Conservation (phyloP, 2,888 invertebrate species). For the Chymomyza fuscimana region DNA sequence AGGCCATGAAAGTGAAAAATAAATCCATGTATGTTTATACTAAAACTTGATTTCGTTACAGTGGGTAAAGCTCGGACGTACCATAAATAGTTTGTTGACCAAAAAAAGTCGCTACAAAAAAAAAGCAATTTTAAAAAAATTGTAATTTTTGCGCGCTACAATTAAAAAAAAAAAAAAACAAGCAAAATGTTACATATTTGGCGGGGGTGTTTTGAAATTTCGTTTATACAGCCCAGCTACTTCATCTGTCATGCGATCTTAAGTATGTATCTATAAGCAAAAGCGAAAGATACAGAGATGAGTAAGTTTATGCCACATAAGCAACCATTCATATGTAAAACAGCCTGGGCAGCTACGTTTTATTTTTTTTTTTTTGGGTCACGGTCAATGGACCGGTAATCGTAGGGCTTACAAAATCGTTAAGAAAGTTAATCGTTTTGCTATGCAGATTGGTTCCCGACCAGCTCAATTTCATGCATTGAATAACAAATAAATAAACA, state of each 20-base stretch:
- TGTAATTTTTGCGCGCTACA: slow-evolving; percentile 12
- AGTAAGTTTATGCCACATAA: background rate
- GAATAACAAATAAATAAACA: background rate
- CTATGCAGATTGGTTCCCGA: slow-evolving; percentile 35
- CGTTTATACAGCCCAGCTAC: background rate
- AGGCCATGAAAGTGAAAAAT: slow-evolving; percentile 71
- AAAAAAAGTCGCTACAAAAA: slow-evolving; percentile 37
- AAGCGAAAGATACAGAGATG: no score
- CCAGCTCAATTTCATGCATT: background rate
- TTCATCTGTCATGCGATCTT: background rate
- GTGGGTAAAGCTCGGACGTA: background rate
- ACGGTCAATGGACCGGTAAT: slow-evolving; percentile 68
- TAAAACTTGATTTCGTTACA: slow-evolving; percentile 32
- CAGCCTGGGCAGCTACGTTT: slow-evolving; percentile 5
- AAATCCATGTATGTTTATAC: slow-evolving; percentile 4
- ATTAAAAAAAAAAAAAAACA: background rate
- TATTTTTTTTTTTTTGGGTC: slow-evolving; percentile 54
- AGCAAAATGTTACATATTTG: background rate
- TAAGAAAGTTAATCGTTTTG: slow-evolving; percentile 12
- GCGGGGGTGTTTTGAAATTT: background rate
- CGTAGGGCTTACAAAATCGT: slow-evolving; percentile 25
- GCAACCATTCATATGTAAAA: background rate
- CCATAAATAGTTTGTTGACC: slow-evolving; percentile 70
- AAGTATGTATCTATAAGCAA: background rate
- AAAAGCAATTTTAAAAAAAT: background rate